Base-by-base conservation (phyloP, 2,113 vertebrate genomes). In the Willisornis vidua region DNA sequence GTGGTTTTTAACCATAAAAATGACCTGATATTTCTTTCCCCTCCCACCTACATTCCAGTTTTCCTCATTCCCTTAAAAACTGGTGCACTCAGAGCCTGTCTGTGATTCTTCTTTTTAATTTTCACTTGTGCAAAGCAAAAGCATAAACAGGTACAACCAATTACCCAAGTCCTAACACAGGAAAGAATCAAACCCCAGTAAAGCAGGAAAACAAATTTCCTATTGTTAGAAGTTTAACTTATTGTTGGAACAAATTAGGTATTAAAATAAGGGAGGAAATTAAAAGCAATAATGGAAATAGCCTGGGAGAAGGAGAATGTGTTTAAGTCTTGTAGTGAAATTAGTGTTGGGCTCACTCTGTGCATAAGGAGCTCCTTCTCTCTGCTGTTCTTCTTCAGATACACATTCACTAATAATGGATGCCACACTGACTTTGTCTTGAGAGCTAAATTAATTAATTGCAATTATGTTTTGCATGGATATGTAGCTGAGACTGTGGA, bases 211-310 rank as follows among this genome's bases (percentile, higher is more conserved):
- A 73, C 41, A 71, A 58, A 48, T 92, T 85, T 84, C 57, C 46
- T 51, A 14, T 65, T 80, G 55, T 46, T 67, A 55, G 63, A 78
- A 74, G 13, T 67, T 52, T 45, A 54, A 41, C 17, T 61, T 65
- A 24, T 49, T 65, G 8, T 54, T 84, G n/a, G 85, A 93, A 57
- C 25, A 90, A 84, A 84, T 41, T 57, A 65, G 35, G 37, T 74
- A 55, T 71, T 52, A 55, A 81, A 95, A 81, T 67, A 71, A 73
- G 88, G 48, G 65, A 91, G 85, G 63, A 93, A 92, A 94, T 95
- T 45, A 88, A 77, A 94, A 81, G 33, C 3, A 0, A 16, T 51
- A 9, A 39, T 66, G 55, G 59, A 74, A 96, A 66, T 66, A 83
- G 31, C 61, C 28, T 83, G 45, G 8, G 23, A 90, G 52, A 80